A percentile compares a stretch with the other conserved stretches of the same genome.
Evolutionary conservation across 2,888 invertebrate species (phyloP).

Genomic region (Oscheius sp.): DNA sequence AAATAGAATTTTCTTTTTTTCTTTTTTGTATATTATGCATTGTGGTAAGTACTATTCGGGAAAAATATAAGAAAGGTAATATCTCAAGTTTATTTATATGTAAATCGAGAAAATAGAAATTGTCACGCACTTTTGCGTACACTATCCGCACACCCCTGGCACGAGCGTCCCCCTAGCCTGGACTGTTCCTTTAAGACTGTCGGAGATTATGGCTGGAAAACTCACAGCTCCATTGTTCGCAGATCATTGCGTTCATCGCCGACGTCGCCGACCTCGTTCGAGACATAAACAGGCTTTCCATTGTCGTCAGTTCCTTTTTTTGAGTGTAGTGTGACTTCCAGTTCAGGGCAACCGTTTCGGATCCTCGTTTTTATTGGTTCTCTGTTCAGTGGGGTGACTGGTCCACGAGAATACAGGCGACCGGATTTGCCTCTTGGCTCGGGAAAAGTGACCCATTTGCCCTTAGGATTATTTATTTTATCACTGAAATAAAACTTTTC

Average conservation of each 20-base stretch:
- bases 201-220: no score
- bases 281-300: not conserved
- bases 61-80: no score
- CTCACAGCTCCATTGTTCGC: no score
- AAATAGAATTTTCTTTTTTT: no score
- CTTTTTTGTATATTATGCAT: no score
- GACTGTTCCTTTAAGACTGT: no score
- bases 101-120: no score
- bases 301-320: not conserved
- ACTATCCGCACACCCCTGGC: no score
- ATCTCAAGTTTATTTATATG: no score
- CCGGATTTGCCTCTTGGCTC: not conserved
- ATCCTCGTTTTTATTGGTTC: not conserved
- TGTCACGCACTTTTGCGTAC: no score
- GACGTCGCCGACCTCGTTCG: not conserved
- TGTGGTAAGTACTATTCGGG: no score
- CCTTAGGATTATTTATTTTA: not conserved
- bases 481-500: not conserved
- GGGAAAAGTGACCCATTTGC: conserved; percentile 1
- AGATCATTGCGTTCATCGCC: not conserved
- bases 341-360: not conserved
- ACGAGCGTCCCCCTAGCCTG: no score
- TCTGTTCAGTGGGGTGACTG: not conserved
- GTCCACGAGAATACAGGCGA: not conserved
- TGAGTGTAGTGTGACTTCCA: not conserved